Evolutionary conservation across 2,113 vertebrate species (phyloP).

Genomic region (Dunckerocampus dactyliophorus): DNA sequence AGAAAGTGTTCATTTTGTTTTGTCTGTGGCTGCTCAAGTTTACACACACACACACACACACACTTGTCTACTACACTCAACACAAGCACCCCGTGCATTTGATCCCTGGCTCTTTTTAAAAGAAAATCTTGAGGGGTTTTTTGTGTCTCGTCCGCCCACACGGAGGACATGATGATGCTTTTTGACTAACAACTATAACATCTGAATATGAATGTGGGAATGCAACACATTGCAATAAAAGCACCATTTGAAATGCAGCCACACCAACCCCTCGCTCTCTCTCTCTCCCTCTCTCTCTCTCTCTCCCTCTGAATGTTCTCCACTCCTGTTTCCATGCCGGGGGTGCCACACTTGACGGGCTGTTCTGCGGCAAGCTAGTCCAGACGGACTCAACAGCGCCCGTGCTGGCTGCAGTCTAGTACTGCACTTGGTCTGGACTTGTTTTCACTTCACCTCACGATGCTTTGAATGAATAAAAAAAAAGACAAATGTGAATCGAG

Average conservation of each 20-base stretch:
- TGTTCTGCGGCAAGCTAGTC: too few relatives aligned
- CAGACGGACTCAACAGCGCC: too few relatives aligned
- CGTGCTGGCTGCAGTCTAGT: too few relatives aligned
- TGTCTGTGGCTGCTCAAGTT: conserved; percentile 73
- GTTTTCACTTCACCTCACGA: too few relatives aligned
- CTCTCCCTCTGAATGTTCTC: not conserved
- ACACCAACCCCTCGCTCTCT: too few relatives aligned
- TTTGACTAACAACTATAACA: conserved; percentile 81
- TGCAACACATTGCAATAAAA: conserved; percentile 84
- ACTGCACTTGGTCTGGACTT: too few relatives aligned
- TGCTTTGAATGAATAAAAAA: too few relatives aligned
- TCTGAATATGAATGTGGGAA: conserved; percentile 79
- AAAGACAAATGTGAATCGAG: too few relatives aligned
- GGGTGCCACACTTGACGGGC: too few relatives aligned
- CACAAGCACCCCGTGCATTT: conserved; percentile 61
- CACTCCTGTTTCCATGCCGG: not conserved
- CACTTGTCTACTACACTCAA: conserved; percentile 65
- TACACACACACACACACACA: conserved; percentile 45
- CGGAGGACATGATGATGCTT: conserved; percentile 70
- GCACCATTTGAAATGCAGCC: conserved; percentile 74
- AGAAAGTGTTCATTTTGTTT: conserved; percentile 54
- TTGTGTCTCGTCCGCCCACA: conserved; percentile 46
- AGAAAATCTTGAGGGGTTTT: conserved; percentile 4
- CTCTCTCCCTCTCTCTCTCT: too few relatives aligned
- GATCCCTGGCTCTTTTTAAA: conserved; percentile 48